Evolutionary conservation across 2,797 vertebrate species (phyloP), one percentile per base, ranked within the genome.

Genomic region (Triplophysa yarkandensis): DNA sequence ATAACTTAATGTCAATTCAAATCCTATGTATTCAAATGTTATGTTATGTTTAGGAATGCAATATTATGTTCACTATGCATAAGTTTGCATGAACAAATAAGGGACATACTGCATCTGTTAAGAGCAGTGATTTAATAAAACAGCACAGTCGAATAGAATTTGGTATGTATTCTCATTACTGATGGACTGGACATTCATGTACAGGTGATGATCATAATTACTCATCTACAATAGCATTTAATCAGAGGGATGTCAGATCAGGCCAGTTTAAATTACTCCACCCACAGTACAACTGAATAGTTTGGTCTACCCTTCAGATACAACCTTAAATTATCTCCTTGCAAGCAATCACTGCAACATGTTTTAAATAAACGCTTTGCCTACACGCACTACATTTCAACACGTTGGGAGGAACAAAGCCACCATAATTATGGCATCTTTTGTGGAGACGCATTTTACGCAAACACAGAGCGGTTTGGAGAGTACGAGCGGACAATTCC

Each of bases 311-410:
- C 68, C 73, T 71, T 70, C 76, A 73, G 41, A 43, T 74, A 68
- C 48, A 55, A 74, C 17, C 62, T 73, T 52, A 75, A 57, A 81
- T 80, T 82, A 77, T 77, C 55, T 77, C 58, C 50, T 27, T 60
- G 63, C 34, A 50, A 61, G 72, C 52, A 68, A 68, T 58, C 78
- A 73, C 60, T 61, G 72, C 65, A 66, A 62, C 76, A 64, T 63
- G 68, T 76, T 82, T 82, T 75, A 77, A 82, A 80, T 72, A 60
- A 52, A 68, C 23, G 71, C 77, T 68, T 80, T 82, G 81, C 78
- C 81, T 71, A 80, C 78, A 80, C 68, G 21, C 46, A 13, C 36
- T 36, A 57, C 73, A 44, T 62, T 50, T 68, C 34, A 28, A 63
- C 46, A 32, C 71, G 69, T 27, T 14, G 25, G 54, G 46, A 46